Evolutionary conservation across 2,797 vertebrate genomes (phyloP), one percentile per base, ranked within the genome.

Genomic region (Margarornis squamiger): DNA sequence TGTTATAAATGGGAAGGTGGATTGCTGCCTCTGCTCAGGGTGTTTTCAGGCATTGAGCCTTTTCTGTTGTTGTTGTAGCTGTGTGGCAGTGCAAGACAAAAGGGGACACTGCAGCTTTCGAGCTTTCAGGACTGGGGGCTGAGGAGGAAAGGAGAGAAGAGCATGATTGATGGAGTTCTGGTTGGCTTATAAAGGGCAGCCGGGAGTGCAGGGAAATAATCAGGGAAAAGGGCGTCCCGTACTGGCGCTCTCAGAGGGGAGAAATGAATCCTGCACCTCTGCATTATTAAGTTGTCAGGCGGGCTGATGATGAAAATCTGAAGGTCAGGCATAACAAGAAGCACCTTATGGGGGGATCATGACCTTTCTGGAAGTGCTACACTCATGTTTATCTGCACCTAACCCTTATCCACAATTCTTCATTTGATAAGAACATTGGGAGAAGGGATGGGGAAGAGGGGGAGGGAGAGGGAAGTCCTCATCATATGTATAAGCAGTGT

Each of bases 381-480:
- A 99, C 98, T 99, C 98, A 99, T 99, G 99, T 99, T 99, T 99
- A 99, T 99, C 99, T 99, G 98, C 98, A 99, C 98, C 98, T 99
- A 99, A 99, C 99, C 99, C 99, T 99, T 99, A 99, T 98, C 98
- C 98, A 98, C 99, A 99, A 99, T 99, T 99, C 98, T 99, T 99
- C 98, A 98, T 99, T 99, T 99, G 99, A 99, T 99, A 99, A 99
- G 99, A 99, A 99, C 97, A 94, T 91, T 96, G 97, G 97, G 96
- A 95, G 92, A 91, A 88, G 95, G 95, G 93, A 87, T 45, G 62
- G 79, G 80, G 77, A 48, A 83, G 52, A 27, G 84, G 55, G 70
- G 75, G 76, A 61, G 87, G 79, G 89, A 89, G 92, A 96, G 97
- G 80, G 82, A 77, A 98, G 97, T 97, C 98, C 94, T 98, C 98